phyloP scores from a whole-genome alignment of 2,113 vertebrate genomes.

The Heterochromis multidens region DNA sequence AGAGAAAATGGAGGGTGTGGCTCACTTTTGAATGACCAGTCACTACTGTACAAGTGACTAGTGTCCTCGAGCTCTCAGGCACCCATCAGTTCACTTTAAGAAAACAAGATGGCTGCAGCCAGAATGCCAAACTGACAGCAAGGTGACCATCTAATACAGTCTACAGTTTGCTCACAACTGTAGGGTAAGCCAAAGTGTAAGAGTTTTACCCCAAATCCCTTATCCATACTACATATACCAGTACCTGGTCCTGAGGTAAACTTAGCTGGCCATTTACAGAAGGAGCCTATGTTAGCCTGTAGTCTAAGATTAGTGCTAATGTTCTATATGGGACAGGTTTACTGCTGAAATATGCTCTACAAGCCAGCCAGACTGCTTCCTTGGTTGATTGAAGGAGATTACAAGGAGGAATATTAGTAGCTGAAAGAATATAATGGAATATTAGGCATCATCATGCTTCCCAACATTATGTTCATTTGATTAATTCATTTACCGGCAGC shows the following conservation, averaged over 20 bases:
- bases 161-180: not conserved
- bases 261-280: not conserved
- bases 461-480: not conserved
- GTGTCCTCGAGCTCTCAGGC: not conserved
- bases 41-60: not conserved
- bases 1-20: not conserved
- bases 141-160: not conserved
- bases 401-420: not conserved
- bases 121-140: not conserved
- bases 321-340: not conserved
- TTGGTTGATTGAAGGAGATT: not conserved
- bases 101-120: not conserved
- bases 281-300: not conserved
- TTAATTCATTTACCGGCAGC: not conserved
- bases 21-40: not conserved
- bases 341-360: not conserved
- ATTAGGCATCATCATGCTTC: not conserved
- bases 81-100: not conserved
- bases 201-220: not conserved
- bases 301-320: not conserved
- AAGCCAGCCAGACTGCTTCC: not conserved
- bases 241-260: not conserved
- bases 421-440: not conserved
- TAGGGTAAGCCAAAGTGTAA: not conserved
- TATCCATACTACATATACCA: constrained; percentile 7